phyloP scores from a whole-genome alignment of 2,797 vertebrate genomes.

The Atherinosoma microstoma region DNA sequence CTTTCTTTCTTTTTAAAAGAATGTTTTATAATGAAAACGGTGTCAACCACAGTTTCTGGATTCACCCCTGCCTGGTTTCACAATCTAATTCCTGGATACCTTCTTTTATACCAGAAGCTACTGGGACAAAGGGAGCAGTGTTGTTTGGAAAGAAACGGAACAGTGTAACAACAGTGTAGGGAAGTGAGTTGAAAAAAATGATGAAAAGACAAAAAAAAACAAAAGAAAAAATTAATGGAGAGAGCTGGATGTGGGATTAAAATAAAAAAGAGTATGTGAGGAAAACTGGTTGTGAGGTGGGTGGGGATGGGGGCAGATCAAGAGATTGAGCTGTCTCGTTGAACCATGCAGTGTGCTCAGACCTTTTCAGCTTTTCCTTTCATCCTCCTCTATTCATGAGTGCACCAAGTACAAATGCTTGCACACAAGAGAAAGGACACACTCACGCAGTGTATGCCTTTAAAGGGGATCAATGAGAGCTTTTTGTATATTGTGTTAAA shows the following conservation, averaged over 20 bases:
- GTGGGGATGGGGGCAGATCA: conserved; percentile 61
- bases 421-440: conserved; percentile 62
- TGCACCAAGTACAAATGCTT: conserved; percentile 49
- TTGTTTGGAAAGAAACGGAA: conserved; percentile 6
- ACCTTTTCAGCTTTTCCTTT: conserved; percentile 78
- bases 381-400: conserved; percentile 73
- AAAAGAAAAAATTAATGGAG: not conserved
- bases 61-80: conserved; percentile 16
- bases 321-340: conserved; percentile 72
- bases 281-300: conserved; percentile 46
- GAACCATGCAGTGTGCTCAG: conserved; percentile 63
- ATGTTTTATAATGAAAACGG: conserved; percentile 14
- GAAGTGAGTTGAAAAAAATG: not conserved
- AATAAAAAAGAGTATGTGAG: conserved; percentile 30
- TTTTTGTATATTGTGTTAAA: conserved; percentile 58
- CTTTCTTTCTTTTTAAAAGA: not conserved
- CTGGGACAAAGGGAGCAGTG: not conserved
- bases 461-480: conserved; percentile 66
- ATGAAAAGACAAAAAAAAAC: not conserved
- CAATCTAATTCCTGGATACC: conserved; percentile 1
- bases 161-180: not conserved
- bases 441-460: conserved; percentile 56
- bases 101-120: conserved; percentile 9
- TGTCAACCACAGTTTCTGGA: conserved; percentile 5
- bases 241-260: not conserved